Evolutionary conservation across 2,113 vertebrate genomes (phyloP).

Genomic region (Datnioides undecimradiatus): DNA sequence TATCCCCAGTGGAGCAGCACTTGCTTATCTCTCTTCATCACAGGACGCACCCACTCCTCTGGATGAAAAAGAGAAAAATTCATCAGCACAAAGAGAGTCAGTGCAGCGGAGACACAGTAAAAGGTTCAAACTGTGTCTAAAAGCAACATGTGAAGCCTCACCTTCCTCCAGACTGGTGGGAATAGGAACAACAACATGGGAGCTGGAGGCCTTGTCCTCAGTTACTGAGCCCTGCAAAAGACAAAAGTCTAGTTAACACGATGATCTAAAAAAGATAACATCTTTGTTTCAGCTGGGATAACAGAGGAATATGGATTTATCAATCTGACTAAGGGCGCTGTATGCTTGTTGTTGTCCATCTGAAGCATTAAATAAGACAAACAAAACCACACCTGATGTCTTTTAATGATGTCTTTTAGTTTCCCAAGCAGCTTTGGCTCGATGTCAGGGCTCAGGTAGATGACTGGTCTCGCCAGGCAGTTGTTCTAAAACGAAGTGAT

Average conservation of each 20-base stretch:
- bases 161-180: slow-evolving; percentile 94
- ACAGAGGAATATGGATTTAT: neutral
- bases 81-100: neutral
- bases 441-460: slow-evolving; percentile 94
- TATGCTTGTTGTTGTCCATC: too few species aligned
- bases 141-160: slow-evolving; percentile 65
- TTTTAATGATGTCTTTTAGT: slow-evolving; percentile 96
- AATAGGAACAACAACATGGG: slow-evolving; percentile 92
- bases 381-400: slow-evolving; percentile 92
- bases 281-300: neutral
- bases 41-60: slow-evolving; percentile 99
- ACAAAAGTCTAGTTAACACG: neutral
- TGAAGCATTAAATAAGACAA: neutral
- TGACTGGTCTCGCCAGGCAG: slow-evolving; percentile 94
- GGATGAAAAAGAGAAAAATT: slow-evolving; percentile 24
- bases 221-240: slow-evolving; percentile 91
- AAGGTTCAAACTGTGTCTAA: neutral
- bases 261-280: neutral
- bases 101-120: neutral
- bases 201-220: slow-evolving; percentile 92
- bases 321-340: too few species aligned
- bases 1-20: slow-evolving; percentile 98
- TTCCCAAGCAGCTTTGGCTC: slow-evolving; percentile 95
- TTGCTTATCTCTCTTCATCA: slow-evolving; percentile 98
- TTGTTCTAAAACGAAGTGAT: slow-evolving; percentile 86